These are phyloP conservation scores for Podiceps cristatus DNA, from an alignment of 2,113 vertebrate species.

Conservation along the genomic window DNA sequence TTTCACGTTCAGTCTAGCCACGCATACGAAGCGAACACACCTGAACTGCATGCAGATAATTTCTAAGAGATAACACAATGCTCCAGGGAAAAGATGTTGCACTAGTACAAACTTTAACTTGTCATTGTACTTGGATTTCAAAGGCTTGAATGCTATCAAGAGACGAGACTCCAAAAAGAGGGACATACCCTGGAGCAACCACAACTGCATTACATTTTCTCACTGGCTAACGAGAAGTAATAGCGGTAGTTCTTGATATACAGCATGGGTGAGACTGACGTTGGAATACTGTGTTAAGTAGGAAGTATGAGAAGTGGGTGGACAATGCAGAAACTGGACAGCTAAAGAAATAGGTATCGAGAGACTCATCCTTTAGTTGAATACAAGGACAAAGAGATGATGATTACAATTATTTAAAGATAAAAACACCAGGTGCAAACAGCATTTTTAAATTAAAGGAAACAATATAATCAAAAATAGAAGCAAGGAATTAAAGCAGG, in stretches of 20 bases:
- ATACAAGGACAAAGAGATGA: not conserved
- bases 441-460: not conserved
- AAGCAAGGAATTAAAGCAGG: not conserved
- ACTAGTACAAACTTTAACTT: not conserved
- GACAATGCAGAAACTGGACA: not conserved
- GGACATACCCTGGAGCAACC: not conserved
- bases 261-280: not conserved
- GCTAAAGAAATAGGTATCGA: not conserved
- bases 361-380: not conserved
- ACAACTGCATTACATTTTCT: not conserved
- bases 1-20: not conserved
- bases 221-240: not conserved
- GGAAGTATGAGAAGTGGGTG: not conserved
- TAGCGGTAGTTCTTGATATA: not conserved
- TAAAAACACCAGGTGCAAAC: not conserved
- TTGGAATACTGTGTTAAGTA: not conserved
- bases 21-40: rapidly evolving
- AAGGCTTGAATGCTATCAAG: not conserved
- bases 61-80: not conserved
- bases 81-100: not conserved
- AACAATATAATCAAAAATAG: not conserved
- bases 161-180: not conserved
- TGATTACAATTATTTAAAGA: not conserved
- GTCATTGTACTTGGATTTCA: not conserved
- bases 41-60: rapidly evolving